A percentile compares a stretch with the other conserved stretches of the same genome.
Conservation (phyloP, 2,113 vertebrate genomes). For the Notarius lentiginosus region DNA sequence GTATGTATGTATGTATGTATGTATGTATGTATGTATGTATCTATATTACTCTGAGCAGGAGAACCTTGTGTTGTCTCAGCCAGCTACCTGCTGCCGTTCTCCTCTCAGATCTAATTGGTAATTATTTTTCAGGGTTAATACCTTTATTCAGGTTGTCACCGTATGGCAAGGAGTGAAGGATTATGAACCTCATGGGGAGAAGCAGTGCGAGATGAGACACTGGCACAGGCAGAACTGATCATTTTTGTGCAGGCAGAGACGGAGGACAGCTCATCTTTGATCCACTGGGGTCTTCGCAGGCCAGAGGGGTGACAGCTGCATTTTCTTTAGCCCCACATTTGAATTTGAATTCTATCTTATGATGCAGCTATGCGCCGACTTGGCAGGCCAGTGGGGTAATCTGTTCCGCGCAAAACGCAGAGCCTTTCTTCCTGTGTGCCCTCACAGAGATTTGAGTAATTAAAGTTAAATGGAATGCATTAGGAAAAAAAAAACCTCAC, state of each 20-base stretch:
- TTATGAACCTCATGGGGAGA: constrained; percentile 78
- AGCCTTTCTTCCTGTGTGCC: constrained; percentile 80
- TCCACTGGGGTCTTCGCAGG: constrained; percentile 84
- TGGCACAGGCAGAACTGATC: constrained; percentile 81
- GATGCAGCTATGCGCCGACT: constrained; percentile 79
- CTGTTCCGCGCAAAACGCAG: constrained; percentile 82
- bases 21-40: background rate
- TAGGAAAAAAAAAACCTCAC: constrained; percentile 72
- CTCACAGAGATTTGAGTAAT: constrained; percentile 86
- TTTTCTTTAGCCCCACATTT: constrained; percentile 84
- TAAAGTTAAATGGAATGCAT: constrained; percentile 85
- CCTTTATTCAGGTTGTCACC: constrained; percentile 84
- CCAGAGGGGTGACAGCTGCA: constrained; percentile 86
- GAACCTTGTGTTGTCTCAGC: constrained; percentile 1
- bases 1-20: too few species aligned
- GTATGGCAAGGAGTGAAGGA: constrained; percentile 78
- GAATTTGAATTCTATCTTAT: constrained; percentile 88
- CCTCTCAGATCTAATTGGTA: constrained; percentile 77
- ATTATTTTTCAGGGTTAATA: constrained; percentile 79
- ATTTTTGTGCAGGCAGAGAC: constrained; percentile 81
- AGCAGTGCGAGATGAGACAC: constrained; percentile 70
- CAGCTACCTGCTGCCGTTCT: constrained; percentile 75
- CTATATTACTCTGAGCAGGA: background rate
- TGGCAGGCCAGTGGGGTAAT: constrained; percentile 85
- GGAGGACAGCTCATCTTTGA: constrained; percentile 86